Percentiles rank a stretch among this genome's conserved stretches.
These are phyloP conservation scores for Musca domestica DNA, from an alignment of 1,140 invertebrate species.

Conservation along the genomic window DNA sequence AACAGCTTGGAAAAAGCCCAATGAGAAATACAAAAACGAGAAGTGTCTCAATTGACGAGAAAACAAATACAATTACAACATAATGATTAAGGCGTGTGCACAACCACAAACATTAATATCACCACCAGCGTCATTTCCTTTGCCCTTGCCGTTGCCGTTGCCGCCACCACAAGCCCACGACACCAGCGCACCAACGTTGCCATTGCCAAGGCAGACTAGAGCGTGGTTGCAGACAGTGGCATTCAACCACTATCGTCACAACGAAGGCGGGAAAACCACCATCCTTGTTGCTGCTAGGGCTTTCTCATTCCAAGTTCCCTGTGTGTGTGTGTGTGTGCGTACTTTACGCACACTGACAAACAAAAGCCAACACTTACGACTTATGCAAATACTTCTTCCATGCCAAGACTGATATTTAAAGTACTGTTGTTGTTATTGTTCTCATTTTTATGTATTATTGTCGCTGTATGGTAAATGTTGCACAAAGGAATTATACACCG, in stretches of 20 bases:
- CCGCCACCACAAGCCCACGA: not conserved
- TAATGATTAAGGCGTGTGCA: slow-evolving; percentile 21
- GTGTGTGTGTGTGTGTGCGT: not conserved
- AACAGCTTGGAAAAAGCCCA: not conserved
- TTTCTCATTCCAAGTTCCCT: not conserved
- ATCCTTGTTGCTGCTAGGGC: not conserved
- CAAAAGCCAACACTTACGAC: no score
- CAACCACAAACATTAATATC: slow-evolving; percentile 21
- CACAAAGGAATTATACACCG: not conserved
- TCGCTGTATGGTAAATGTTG: no score
- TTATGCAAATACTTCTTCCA: no score
- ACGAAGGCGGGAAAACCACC: not conserved
- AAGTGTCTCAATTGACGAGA: slow-evolving; percentile 21
- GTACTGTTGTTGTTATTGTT: slow-evolving; percentile 1
- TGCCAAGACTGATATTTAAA: not conserved
- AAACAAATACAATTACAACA: slow-evolving; percentile 22
- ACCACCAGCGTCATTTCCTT: not conserved
- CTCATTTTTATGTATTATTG: no score
- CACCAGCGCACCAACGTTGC: not conserved
- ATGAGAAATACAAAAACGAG: not conserved
- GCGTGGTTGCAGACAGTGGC: not conserved
- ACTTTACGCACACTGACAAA: no score
- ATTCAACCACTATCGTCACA: slow-evolving; percentile 13
- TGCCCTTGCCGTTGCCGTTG: no score
- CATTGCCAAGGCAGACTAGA: not conserved